Evolutionary conservation across 1,140 invertebrate genomes (phyloP).

Genomic region (Drosophila ananassae): DNA sequence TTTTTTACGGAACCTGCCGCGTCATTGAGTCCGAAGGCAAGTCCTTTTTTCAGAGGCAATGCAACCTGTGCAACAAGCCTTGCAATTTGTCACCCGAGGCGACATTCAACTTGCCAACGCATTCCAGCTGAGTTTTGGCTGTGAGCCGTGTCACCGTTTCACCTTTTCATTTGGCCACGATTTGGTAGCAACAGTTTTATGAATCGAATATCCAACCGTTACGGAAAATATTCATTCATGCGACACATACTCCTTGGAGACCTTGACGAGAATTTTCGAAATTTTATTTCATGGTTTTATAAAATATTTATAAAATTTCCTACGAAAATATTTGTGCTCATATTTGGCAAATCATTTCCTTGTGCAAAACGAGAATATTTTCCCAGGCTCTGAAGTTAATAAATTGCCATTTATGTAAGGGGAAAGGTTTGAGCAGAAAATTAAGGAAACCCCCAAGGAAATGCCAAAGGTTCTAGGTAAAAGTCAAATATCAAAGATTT

Average conservation of each 20-base stretch:
- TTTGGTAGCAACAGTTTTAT: constrained; percentile 31
- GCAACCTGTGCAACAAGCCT: constrained; percentile 48
- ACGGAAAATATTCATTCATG: constrained; percentile 54
- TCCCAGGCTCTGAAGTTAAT: constrained; percentile 21
- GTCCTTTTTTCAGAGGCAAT: constrained; percentile 34
- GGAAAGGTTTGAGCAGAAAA: constrained; percentile 22
- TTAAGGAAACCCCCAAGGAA: constrained; percentile 17
- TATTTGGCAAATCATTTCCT: constrained; percentile 69
- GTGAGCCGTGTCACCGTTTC: constrained; percentile 41
- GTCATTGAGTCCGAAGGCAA: constrained; percentile 57
- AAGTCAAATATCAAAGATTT: not conserved
- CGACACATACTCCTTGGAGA: constrained; percentile 37
- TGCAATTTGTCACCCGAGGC: constrained; percentile 79
- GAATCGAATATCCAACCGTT: constrained; percentile 43
- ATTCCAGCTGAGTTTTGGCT: constrained; percentile 68
- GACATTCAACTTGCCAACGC: constrained; percentile 65
- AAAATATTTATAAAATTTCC: constrained; percentile 71
- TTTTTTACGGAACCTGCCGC: constrained; percentile 67
- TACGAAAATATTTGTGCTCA: constrained; percentile 67
- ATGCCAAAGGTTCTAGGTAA: constrained; percentile 24
- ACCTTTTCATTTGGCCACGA: constrained; percentile 37
- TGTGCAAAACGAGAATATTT: constrained; percentile 33
- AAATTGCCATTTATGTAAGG: constrained; percentile 60
- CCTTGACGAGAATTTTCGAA: constrained; percentile 34
- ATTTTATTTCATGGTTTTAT: constrained; percentile 28